phyloP scores from a whole-genome alignment of 2,113 vertebrate species.

The Myotis lucifugus region DNA sequence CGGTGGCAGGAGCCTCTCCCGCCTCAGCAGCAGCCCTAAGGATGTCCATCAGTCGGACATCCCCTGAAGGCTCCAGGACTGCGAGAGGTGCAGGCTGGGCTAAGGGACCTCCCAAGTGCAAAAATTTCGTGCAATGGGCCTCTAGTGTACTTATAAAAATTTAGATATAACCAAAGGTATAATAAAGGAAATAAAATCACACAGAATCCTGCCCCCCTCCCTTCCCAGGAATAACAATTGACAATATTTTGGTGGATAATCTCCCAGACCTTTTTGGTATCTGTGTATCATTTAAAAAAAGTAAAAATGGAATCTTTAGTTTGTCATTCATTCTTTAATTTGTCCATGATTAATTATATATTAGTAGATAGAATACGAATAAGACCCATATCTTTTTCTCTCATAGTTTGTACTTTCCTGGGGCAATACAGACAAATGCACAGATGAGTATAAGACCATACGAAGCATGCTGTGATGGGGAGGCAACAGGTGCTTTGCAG shows the following conservation, averaged over 20 bases:
- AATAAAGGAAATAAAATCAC: not conserved
- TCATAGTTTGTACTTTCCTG: not conserved
- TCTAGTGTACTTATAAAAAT: not conserved
- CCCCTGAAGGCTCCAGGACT: too few species aligned
- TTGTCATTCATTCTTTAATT: slow-evolving; percentile 38
- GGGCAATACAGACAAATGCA: not conserved
- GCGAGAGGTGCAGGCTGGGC: too few species aligned
- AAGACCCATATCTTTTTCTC: not conserved
- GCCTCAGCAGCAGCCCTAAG: too few species aligned
- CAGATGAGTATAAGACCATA: not conserved
- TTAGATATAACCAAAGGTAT: not conserved
- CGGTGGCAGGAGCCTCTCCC: too few species aligned
- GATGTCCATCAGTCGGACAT: too few species aligned
- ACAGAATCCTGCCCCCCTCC: not conserved
- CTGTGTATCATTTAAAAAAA: not conserved
- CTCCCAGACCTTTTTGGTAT: not conserved
- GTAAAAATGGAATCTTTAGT: not conserved
- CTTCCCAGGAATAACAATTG: not conserved
- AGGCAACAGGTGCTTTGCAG: not conserved
- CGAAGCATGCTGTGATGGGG: not conserved
- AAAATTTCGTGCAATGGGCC: too few species aligned
- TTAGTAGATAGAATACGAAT: not conserved
- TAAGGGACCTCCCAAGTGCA: too few species aligned
- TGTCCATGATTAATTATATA: not conserved
- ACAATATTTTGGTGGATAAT: not conserved